Conservation (phyloP, 2,797 vertebrate genomes). For the Peromyscus attwateri region DNA sequence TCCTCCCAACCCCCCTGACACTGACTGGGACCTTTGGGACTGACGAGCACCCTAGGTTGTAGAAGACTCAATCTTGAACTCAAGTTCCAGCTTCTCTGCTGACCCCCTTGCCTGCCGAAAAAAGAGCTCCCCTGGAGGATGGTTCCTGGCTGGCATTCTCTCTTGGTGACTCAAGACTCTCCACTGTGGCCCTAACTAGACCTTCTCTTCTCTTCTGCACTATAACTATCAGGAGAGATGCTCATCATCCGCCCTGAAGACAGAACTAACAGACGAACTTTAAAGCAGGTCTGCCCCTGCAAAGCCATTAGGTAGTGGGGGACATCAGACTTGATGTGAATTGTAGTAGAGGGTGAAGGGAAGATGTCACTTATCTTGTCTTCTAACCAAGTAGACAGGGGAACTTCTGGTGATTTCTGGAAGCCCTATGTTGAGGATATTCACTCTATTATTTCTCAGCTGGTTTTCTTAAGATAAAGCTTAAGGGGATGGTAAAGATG, state of each 20-base stretch:
- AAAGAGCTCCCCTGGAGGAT: neutral
- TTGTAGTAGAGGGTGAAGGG: neutral
- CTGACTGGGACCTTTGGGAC: neutral
- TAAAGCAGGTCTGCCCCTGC: neutral
- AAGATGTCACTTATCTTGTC: neutral
- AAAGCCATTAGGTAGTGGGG: neutral
- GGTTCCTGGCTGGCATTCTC: neutral
- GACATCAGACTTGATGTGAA: neutral
- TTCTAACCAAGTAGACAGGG: neutral
- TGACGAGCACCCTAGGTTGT: neutral
- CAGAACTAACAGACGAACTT: neutral
- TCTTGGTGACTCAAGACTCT: constrained; percentile 20
- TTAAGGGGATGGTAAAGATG: neutral
- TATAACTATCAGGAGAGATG: constrained; percentile 13
- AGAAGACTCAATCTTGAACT: neutral
- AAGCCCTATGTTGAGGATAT: neutral
- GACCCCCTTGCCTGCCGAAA: neutral
- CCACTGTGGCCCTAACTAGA: neutral
- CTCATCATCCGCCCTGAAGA: constrained; percentile 7
- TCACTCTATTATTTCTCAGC: neutral
- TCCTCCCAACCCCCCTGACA: neutral
- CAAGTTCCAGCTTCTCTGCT: neutral
- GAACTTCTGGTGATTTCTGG: neutral
- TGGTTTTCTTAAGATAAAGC: constrained; percentile 29
- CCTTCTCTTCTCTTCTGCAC: constrained; percentile 22